Percentiles rank a stretch among this genome's conserved stretches.
Evolutionary conservation across 2,113 vertebrate genomes (phyloP).

Genomic region (Campylomormyrus numenius): DNA sequence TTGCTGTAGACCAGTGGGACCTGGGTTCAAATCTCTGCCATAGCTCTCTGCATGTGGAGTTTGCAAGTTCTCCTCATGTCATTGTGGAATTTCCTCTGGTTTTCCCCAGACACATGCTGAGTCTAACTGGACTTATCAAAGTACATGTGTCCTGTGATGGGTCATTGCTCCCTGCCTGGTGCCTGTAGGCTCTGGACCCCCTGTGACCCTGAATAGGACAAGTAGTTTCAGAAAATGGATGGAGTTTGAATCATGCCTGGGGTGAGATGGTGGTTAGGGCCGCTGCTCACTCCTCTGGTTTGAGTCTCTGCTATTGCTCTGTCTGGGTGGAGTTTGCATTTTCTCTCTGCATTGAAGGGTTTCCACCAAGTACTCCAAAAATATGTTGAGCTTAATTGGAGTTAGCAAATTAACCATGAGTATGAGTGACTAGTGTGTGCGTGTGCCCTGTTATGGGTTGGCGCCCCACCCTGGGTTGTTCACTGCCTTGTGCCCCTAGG

Average conservation of each 20-base stretch:
- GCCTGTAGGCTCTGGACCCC: no score
- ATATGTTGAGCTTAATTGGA: background rate
- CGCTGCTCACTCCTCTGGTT: background rate
- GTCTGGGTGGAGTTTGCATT: background rate
- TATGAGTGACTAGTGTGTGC: background rate
- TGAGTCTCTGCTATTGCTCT: background rate
- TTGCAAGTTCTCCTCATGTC: no score
- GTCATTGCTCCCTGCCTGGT: no score
- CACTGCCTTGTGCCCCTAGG: background rate
- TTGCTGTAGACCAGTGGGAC: background rate
- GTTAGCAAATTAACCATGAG: background rate
- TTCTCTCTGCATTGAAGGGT: background rate
- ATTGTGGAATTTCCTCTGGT: no score
- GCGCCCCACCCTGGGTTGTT: background rate
- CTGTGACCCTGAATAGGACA: no score
- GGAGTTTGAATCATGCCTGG: background rate
- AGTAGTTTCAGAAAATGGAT: no score
- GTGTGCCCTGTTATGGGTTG: background rate
- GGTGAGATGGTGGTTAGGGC: background rate
- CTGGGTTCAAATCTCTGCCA: background rate
- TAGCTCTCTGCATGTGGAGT: background rate
- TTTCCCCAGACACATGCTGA: no score
- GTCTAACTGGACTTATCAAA: no score
- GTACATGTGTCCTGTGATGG: no score
- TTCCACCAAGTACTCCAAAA: background rate